phyloP scores from a whole-genome alignment of 2,888 invertebrate genomes.

The Cephus pulcher region DNA sequence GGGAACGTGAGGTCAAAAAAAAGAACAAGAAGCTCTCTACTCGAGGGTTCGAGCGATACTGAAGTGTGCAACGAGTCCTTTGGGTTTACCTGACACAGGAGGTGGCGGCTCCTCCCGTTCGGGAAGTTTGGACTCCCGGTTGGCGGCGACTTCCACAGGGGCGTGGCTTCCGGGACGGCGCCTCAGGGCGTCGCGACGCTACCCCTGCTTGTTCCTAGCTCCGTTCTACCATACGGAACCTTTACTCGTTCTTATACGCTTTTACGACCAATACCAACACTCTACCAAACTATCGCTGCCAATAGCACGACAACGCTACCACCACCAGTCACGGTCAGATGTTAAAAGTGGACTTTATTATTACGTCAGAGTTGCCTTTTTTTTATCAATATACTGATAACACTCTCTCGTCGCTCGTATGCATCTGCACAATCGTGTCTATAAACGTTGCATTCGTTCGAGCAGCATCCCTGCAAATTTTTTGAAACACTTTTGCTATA shows the following conservation, averaged over 20 bases:
- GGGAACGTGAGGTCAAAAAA: slow-evolving; percentile 18
- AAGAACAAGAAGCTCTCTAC: slow-evolving; percentile 38
- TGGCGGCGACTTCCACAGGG: slow-evolving; percentile 58
- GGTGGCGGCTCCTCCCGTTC: slow-evolving; percentile 59
- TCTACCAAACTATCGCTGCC: not conserved
- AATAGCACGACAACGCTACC: not conserved
- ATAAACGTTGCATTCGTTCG: not conserved
- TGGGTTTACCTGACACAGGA: slow-evolving; percentile 42
- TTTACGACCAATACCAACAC: not conserved
- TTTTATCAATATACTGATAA: not conserved
- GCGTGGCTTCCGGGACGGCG: slow-evolving; percentile 57
- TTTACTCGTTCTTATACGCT: not conserved
- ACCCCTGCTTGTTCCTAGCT: slow-evolving; percentile 24
- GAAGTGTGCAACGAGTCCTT: slow-evolving; percentile 30
- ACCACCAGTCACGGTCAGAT: not conserved
- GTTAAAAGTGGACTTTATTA: not conserved
- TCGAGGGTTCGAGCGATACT: slow-evolving; percentile 45
- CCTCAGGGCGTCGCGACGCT: slow-evolving; percentile 57
- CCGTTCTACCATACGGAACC: not conserved
- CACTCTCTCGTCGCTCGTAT: not conserved
- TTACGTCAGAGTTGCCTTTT: not conserved
- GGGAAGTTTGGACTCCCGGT: slow-evolving; percentile 54
- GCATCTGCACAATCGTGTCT: not conserved
- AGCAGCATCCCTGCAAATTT: not conserved
- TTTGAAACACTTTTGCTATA: not conserved